Evolutionary conservation across 2,113 vertebrate species (phyloP).

Genomic region (Eulemur rufifrons): DNA sequence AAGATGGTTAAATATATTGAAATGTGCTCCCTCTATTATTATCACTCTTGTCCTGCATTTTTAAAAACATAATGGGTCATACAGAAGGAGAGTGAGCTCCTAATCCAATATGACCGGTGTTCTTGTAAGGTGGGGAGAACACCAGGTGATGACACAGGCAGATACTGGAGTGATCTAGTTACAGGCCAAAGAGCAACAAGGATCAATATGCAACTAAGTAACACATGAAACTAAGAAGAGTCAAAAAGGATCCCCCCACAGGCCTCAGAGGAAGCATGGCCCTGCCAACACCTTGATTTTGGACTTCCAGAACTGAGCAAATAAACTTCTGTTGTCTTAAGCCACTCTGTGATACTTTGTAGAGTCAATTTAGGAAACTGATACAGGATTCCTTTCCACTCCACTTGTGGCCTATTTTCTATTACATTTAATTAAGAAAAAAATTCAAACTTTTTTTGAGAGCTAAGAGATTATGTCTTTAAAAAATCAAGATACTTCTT

Average conservation of each 20-base stretch:
- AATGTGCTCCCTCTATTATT: not conserved
- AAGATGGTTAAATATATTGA: not conserved
- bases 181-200: not conserved
- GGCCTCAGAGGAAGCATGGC: no score
- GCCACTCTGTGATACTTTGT: not conserved
- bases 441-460: not conserved
- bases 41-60: not conserved
- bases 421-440: not conserved
- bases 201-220: no score
- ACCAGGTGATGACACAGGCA: not conserved
- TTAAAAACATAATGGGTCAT: not conserved
- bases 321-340: not conserved
- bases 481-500: not conserved
- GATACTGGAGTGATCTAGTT: not conserved
- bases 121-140: not conserved
- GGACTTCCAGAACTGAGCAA: not conserved
- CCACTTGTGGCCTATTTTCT: not conserved
- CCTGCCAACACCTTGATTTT: not conserved
- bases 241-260: no score
- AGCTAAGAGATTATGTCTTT: not conserved
- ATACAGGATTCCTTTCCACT: not conserved
- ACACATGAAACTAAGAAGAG: no score
- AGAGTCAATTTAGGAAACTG: not conserved
- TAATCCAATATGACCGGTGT: not conserved
- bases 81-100: no score